Conservation (phyloP, 2,888 invertebrate species). For the Alsophila aescularia region DNA sequence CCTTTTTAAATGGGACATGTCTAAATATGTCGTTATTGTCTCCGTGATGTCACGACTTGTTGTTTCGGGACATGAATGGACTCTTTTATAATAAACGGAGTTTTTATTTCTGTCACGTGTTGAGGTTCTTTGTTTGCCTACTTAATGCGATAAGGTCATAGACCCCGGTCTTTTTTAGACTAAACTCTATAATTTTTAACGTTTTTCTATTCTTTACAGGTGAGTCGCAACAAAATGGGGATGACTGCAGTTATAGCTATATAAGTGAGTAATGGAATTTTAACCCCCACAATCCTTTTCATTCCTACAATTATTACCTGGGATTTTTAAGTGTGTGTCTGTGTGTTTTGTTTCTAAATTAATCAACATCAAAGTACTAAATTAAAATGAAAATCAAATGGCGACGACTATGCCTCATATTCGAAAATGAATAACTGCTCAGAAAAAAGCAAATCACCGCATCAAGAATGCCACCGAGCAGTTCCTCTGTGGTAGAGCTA, state of each 20-base stretch:
- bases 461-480: too few relatives aligned
- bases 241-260: constrained; percentile 83
- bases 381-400: too few relatives aligned
- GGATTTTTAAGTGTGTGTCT: too few relatives aligned
- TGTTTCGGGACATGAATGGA: constrained; percentile 48
- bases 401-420: too few relatives aligned
- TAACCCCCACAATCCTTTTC: neutral
- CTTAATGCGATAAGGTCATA: constrained; percentile 32
- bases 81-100: constrained; percentile 36
- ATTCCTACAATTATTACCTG: too few relatives aligned
- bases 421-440: too few relatives aligned
- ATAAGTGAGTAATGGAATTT: constrained; percentile 71
- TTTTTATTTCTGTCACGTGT: constrained; percentile 38
- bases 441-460: too few relatives aligned
- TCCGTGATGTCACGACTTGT: constrained; percentile 50
- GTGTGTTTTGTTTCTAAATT: neutral
- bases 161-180: neutral
- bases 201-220: constrained; percentile 56
- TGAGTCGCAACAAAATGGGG: constrained; percentile 82
- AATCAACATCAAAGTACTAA: too few relatives aligned
- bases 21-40: constrained; percentile 48
- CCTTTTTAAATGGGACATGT: constrained; percentile 39
- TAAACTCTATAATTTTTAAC: neutral
- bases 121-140: constrained; percentile 33
- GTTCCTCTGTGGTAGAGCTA: too few relatives aligned